Percentiles rank a stretch among this genome's conserved stretches.
Conservation (phyloP, 2,888 invertebrate species). For the Nezara viridula region DNA sequence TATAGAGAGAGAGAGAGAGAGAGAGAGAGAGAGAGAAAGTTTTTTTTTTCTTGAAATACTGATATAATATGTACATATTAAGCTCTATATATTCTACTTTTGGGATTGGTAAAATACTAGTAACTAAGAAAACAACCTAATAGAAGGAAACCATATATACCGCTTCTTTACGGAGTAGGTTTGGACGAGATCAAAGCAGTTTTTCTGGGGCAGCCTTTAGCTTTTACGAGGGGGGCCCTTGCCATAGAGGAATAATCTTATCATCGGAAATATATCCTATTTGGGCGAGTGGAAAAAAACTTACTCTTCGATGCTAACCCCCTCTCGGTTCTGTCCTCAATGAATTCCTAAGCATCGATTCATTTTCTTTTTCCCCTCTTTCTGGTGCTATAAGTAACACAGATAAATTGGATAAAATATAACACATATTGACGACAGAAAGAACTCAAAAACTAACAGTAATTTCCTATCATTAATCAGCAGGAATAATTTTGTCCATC, state of each 20-base stretch:
- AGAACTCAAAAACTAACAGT: no score
- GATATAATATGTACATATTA: no score
- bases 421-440: no score
- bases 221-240: not conserved
- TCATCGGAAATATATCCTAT: conserved; percentile 49
- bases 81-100: not conserved
- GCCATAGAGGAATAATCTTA: conserved; percentile 47
- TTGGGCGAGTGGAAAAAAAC: conserved; percentile 44
- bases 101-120: not conserved
- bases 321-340: not conserved
- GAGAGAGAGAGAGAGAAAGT: no score
- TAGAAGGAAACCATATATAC: conserved; percentile 31
- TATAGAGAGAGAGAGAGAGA: no score
- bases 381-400: no score
- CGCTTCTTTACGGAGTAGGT: conserved; percentile 7
- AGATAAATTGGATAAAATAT: not conserved
- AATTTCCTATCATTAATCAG: no score
- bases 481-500: no score
- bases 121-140: conserved; percentile 26
- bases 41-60: no score
- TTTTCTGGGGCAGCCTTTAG: conserved; percentile 39
- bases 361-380: not conserved
- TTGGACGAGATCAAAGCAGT: conserved; percentile 39
- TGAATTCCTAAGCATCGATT: conserved; percentile 12
- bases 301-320: not conserved